Evolutionary conservation across 2,888 invertebrate species (phyloP).

Genomic region (Leptinotarsa rubiginosa): DNA sequence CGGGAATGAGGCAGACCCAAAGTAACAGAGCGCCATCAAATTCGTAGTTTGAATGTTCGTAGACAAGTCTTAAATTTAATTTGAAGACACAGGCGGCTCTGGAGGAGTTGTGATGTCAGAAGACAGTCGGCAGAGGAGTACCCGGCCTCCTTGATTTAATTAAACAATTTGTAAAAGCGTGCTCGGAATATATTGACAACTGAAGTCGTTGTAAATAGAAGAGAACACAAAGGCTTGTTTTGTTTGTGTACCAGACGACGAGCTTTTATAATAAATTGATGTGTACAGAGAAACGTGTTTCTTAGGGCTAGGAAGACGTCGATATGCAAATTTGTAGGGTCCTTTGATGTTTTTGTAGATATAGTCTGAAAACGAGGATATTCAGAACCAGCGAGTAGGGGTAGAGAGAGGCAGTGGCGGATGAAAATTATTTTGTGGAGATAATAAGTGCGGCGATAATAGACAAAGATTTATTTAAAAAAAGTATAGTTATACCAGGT

Average conservation of each 20-base stretch:
- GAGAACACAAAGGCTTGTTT: constrained; percentile 47
- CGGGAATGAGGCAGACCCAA: constrained; percentile 39
- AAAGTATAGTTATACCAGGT: too few species aligned
- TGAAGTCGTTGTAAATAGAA: constrained; percentile 57
- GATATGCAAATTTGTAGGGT: constrained; percentile 13
- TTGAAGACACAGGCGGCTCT: constrained; percentile 56
- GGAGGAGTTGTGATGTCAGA: constrained; percentile 53
- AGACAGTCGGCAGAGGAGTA: constrained; percentile 52
- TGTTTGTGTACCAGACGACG: constrained; percentile 38
- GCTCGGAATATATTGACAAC: constrained; percentile 64
- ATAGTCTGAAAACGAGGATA: constrained; percentile 16
- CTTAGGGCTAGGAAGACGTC: constrained; percentile 23
- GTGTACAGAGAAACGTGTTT: constrained; percentile 28
- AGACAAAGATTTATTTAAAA: neutral
- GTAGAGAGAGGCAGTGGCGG: neutral
- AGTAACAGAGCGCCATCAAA: constrained; percentile 44
- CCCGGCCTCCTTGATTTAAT: constrained; percentile 62
- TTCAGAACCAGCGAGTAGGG: neutral
- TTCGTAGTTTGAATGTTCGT: constrained; percentile 49
- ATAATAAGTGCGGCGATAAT: neutral
- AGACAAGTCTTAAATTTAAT: constrained; percentile 60
- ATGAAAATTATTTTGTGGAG: neutral
- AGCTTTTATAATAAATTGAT: constrained; percentile 33
- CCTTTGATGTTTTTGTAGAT: constrained; percentile 25
- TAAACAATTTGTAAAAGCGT: constrained; percentile 67